Evolutionary conservation across 2,797 vertebrate genomes (phyloP), one percentile per base, ranked within the genome.

Genomic region (Acrocephalus scirpaceus): DNA sequence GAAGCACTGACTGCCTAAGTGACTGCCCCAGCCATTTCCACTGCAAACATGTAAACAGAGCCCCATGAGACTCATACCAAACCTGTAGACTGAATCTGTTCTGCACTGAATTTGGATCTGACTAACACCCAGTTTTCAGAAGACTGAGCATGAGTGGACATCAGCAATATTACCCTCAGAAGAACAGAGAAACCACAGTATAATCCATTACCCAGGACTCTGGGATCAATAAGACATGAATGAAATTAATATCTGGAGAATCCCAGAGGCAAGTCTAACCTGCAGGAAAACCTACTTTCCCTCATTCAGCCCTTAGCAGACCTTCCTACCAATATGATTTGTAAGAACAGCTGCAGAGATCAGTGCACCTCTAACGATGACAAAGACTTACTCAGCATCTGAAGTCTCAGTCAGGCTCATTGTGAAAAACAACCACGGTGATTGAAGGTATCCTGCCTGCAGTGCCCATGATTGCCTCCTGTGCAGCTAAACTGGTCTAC

Each of bases 161-260:
- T 22, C 40, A 73, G n/a, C 47, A 50, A 10, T 15, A 45, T 34
- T 47, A 65, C 17, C 5, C 27, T 54, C 47, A 60, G n/a, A 76
- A 70, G 75, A 70, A 27, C 1, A 4, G 53, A 81, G 44, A 44
- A 76, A 30, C 13, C 29, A 32, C 3, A 1, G 20, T 21, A 40
- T 19, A 27, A 79, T 16, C 30, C 27, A 11, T 42, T 76, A 19
- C 22, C 25, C 64, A 51, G n/a, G 36, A 40, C 17, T 48, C 22
- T 0, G 0, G 45, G 26, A 67, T 29, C 51, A 87, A 3, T 26
- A 34, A 44, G 10, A 3, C 9, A 26, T 9, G 11, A 38, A 42
- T 30, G 44, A 82, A 26, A 36, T 26, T 0, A 88, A 30, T 13
- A 10, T 19, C 53, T 71, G 30, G 15, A 66, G 19, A 21, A 61